These are phyloP conservation scores for Ciconia nigra DNA, from an alignment of 2,797 vertebrate genomes.

Conservation along the genomic window DNA sequence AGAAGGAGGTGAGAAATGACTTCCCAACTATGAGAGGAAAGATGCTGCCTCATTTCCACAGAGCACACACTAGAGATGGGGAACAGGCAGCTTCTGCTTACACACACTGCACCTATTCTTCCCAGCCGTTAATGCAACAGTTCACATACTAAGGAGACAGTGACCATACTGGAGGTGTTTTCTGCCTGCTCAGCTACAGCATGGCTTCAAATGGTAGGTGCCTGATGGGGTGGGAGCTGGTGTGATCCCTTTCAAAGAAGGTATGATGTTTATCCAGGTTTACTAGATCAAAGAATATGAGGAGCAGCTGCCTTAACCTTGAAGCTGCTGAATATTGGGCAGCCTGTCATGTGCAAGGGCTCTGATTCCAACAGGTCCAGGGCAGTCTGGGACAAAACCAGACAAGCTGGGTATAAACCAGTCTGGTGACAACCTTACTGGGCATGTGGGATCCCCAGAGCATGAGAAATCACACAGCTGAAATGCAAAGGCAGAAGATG, in stretches of 20 bases:
- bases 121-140: rapidly evolving
- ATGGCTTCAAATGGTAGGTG: neutral
- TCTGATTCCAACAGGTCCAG: neutral
- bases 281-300: neutral
- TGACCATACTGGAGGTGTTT: neutral
- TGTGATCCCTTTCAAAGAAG: neutral
- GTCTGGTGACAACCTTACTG: neutral
- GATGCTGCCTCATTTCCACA: neutral
- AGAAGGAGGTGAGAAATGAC: neutral
- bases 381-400: neutral
- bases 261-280: neutral
- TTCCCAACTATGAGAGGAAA: neutral
- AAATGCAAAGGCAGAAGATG: conserved; percentile 23
- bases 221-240: neutral
- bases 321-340: neutral
- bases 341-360: neutral
- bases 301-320: neutral
- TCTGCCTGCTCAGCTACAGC: neutral
- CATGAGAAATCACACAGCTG: neutral
- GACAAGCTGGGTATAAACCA: neutral
- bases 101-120: neutral
- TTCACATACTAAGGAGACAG: neutral
- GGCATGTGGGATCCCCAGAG: neutral
- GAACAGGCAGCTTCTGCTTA: neutral
- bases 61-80: neutral